Conservation (phyloP, 2,113 vertebrate genomes). For the Edolisoma coerulescens region DNA sequence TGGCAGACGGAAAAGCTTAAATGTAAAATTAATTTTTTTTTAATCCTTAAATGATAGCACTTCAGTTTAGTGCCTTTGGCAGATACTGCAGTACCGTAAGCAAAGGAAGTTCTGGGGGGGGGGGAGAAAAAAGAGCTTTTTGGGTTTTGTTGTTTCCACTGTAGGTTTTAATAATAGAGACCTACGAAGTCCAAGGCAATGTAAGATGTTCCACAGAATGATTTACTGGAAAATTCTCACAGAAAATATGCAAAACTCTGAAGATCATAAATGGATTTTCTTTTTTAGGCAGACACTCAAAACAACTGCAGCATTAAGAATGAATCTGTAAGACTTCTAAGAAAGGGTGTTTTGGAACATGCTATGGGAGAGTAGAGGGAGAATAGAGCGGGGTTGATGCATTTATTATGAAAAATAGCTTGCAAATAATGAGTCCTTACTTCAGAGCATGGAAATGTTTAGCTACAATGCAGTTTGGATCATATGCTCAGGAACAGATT, state of each 20-base stretch:
- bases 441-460: constrained; percentile 61
- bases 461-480: constrained; percentile 59
- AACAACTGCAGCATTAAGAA: not conserved
- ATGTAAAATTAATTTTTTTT: not conserved
- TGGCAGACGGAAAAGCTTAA: not conserved
- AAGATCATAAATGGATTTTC: constrained; percentile 34
- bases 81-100: not conserved
- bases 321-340: not conserved
- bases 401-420: constrained; percentile 42
- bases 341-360: not conserved
- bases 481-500: constrained; percentile 59
- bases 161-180: constrained; percentile 55
- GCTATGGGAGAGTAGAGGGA: not conserved
- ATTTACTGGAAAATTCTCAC: constrained; percentile 54
- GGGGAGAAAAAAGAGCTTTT: not conserved
- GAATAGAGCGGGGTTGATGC: not conserved
- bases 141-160: constrained; percentile 25
- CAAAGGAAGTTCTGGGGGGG: not conserved
- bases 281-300: not conserved
- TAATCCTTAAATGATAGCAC: not conserved
- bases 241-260: constrained; percentile 46
- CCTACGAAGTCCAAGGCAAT: constrained; percentile 32
- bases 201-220: constrained; percentile 51
- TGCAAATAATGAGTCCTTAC: constrained; percentile 17
- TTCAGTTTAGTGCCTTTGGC: not conserved